Evolutionary conservation across 2,888 invertebrate genomes (phyloP), one percentile per base, ranked within the genome.

Genomic region (Mechanitis mazaeus): DNA sequence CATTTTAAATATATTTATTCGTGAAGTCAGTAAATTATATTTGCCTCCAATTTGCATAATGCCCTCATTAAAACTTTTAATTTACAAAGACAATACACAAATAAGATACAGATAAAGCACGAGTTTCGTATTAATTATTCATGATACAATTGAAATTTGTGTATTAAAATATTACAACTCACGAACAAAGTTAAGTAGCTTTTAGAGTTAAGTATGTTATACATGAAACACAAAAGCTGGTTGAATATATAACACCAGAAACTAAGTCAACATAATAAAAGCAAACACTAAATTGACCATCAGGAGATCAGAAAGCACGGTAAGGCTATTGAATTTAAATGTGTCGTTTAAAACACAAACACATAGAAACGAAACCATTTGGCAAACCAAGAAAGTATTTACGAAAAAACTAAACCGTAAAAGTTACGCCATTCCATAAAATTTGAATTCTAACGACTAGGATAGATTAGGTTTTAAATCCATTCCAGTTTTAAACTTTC

Each of bases 351-450:
- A 81, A 83, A 80, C 81, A 79, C 76, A 78, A 78, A 77, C 78
- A 79, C 78, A 85, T 86, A 85, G 86, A 85, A 88, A 87, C 84
- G 85, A 79, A 83, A 83, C 79, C 83, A 85, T 87, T 85, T 82
- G 77, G 84, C 80, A 78, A 53, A 62, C 59, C 78, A 78, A 78
- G 79, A 80, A 80, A 83, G 85, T 81, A 83, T 79, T 79, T 78
- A 76, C 75, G 80, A 81, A 78, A 83, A 85, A 85, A 85, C 81
- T 80, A 83, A 78, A 67, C 61, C 64, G 64, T 61, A 79, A 83
- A 82, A 64, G 79, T 81, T 79, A 74, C 75, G 75, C 78, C 81
- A 84, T 84, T 79, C 77, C 83, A 78, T 77, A 81, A 80, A 80
- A 81, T 83, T 80, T 72, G 54, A 64, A 59, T 61, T 63, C 33